Conservation (phyloP, 2,113 vertebrate species). For the Scopus umbretta region DNA sequence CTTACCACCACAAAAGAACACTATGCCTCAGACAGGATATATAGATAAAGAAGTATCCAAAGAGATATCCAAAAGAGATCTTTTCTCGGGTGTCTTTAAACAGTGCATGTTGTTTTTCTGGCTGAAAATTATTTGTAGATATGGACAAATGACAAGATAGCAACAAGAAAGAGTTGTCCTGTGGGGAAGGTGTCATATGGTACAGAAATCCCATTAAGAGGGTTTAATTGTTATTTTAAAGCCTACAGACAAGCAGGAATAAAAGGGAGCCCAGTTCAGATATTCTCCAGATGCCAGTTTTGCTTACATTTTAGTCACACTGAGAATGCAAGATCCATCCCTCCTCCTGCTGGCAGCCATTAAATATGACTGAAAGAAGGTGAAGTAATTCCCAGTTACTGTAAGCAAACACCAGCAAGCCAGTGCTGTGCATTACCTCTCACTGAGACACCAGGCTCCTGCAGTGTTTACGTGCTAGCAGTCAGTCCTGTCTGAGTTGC, state of each 20-base stretch:
- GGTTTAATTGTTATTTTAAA: conserved; percentile 51
- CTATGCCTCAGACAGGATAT: not conserved
- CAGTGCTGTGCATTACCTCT: not conserved
- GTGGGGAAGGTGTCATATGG: conserved; percentile 42
- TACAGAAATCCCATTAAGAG: conserved; percentile 41
- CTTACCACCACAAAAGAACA: not conserved
- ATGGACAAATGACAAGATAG: not conserved
- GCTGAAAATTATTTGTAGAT: not conserved
- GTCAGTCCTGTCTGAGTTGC: not conserved
- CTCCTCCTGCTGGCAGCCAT: not conserved
- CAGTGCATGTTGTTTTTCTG: not conserved
- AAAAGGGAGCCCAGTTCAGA: not conserved
- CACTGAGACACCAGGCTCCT: not conserved
- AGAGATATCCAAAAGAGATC: not conserved
- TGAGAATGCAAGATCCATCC: not conserved
- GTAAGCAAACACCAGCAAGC: not conserved
- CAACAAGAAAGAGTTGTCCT: not conserved
- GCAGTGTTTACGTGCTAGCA: not conserved
- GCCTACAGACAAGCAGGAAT: not conserved
- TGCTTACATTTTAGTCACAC: not conserved
- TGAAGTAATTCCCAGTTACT: not conserved
- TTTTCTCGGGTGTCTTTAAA: not conserved
- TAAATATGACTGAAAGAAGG: not conserved
- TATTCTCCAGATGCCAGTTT: not conserved
- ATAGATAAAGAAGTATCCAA: not conserved